A percentile compares a stretch with the other conserved stretches of the same genome.
phyloP scores from a whole-genome alignment of 2,888 invertebrate species.

The Tipula unca region DNA sequence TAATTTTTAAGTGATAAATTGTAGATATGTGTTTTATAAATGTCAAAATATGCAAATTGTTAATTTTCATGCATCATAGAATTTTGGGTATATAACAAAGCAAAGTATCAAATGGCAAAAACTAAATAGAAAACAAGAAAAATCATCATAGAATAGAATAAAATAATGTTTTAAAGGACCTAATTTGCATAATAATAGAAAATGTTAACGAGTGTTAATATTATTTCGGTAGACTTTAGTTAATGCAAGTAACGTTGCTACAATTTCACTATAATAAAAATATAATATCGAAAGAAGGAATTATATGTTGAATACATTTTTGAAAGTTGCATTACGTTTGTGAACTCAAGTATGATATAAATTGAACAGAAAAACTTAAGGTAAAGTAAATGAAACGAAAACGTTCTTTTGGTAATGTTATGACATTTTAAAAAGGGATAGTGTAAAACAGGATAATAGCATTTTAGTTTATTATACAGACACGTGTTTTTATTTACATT shows the following conservation, averaged over 20 bases:
- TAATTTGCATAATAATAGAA: conserved; percentile 1
- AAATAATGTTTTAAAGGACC: background rate
- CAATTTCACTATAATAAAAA: too few relatives aligned
- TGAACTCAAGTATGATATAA: background rate
- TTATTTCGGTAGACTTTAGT: background rate
- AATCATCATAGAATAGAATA: background rate
- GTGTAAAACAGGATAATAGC: background rate
- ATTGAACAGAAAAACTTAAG: background rate
- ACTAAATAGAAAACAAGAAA: background rate
- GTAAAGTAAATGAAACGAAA: background rate
- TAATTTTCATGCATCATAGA: background rate
- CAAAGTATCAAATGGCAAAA: background rate
- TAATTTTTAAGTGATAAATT: background rate
- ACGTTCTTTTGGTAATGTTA: background rate
- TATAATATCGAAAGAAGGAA: background rate
- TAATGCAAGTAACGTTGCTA: background rate
- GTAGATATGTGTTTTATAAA: background rate
- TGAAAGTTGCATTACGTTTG: background rate
- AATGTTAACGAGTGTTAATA: conserved; percentile 16
- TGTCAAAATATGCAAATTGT: conserved; percentile 14
- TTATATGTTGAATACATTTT: background rate
- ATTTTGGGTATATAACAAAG: background rate
- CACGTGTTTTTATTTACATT: background rate
- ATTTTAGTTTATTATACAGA: background rate
- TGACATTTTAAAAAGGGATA: background rate